These are phyloP conservation scores for Fabriciana adippe DNA, from an alignment of 2,888 invertebrate genomes.

Conservation along the genomic window DNA sequence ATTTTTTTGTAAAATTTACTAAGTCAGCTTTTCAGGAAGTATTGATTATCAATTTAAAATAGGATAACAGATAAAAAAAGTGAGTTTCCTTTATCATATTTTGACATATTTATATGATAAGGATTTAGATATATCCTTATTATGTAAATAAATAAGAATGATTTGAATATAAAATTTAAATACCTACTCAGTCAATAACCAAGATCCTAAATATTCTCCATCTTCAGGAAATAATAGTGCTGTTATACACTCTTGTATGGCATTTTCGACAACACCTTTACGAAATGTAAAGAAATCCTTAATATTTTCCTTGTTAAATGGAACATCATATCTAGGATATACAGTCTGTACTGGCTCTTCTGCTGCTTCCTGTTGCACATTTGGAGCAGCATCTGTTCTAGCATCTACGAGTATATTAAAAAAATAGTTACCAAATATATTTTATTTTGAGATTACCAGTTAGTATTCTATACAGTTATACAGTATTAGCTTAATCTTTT, in stretches of 20 bases:
- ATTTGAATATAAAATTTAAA: neutral
- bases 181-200: conserved; percentile 91
- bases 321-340: conserved; percentile 71
- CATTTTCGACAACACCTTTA: conserved; percentile 87
- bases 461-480: too few relatives aligned
- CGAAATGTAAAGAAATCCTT: conserved; percentile 88
- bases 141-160: neutral
- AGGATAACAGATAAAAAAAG: too few relatives aligned
- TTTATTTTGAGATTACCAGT: too few relatives aligned
- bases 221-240: conserved; percentile 85
- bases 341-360: conserved; percentile 58
- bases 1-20: too few relatives aligned
- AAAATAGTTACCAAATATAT: neutral
- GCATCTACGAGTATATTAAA: conserved; percentile 55
- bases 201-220: conserved; percentile 87
- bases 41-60: too few relatives aligned
- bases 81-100: too few relatives aligned
- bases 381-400: conserved; percentile 55
- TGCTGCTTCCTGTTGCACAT: conserved; percentile 55
- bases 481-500: too few relatives aligned
- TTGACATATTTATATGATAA: too few relatives aligned
- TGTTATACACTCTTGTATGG: conserved; percentile 86
- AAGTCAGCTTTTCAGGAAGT: too few relatives aligned
- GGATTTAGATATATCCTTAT: too few relatives aligned
- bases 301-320: conserved; percentile 82